Evolutionary conservation across 2,797 vertebrate species (phyloP).

Genomic region (Lithobates pipiens): DNA sequence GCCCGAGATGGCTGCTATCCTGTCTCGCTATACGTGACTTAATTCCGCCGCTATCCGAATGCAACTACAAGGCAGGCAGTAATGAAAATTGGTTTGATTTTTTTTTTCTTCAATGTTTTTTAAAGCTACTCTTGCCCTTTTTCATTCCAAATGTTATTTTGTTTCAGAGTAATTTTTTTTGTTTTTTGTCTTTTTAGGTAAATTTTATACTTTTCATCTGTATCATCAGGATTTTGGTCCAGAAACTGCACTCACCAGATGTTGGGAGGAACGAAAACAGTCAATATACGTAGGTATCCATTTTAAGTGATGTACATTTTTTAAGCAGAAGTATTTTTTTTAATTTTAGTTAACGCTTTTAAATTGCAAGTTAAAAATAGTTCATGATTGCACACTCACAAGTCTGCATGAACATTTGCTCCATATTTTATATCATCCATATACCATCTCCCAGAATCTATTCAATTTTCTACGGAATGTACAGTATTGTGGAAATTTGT

Average conservation of each 20-base stretch:
- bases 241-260: slow-evolving; percentile 94
- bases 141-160: neutral
- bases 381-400: too few species aligned
- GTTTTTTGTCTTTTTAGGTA: slow-evolving; percentile 74
- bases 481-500: too few species aligned
- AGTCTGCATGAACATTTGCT: too few species aligned
- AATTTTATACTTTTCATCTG: slow-evolving; percentile 94
- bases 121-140: neutral
- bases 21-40: slow-evolving; percentile 66
- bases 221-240: slow-evolving; percentile 93
- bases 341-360: too few species aligned
- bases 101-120: neutral
- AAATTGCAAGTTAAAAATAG: too few species aligned
- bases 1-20: slow-evolving; percentile 75
- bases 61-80: slow-evolving; percentile 36
- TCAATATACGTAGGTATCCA: slow-evolving; percentile 89
- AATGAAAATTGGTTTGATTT: neutral
- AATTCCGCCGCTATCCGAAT: slow-evolving; percentile 12
- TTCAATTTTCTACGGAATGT: too few species aligned
- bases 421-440: too few species aligned
- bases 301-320: too few species aligned
- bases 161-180: slow-evolving; percentile 14
- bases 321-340: too few species aligned
- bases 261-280: slow-evolving; percentile 90
- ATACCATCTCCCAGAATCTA: too few species aligned